Conservation (phyloP, 2,113 vertebrate genomes). For the Rhea americana region DNA sequence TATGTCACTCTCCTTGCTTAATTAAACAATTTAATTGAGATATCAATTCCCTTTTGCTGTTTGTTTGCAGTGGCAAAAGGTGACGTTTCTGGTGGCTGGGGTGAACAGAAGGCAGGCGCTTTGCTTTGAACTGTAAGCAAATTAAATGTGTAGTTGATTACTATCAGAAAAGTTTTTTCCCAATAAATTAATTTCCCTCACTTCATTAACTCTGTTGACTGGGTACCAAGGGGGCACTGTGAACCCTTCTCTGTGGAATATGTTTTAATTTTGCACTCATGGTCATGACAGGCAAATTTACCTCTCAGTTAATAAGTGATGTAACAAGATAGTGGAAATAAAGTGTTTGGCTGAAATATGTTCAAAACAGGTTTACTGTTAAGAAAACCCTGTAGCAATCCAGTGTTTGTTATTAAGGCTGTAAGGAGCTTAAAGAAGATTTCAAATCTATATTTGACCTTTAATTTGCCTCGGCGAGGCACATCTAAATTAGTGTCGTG, state of each 20-base stretch:
- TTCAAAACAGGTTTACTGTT: background rate
- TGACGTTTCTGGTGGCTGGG: background rate
- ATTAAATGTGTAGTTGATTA: background rate
- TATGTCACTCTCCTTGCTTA: background rate
- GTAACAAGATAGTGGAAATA: constrained; percentile 18
- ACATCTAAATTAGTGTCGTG: background rate
- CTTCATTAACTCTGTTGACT: background rate
- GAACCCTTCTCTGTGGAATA: background rate
- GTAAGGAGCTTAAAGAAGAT: constrained; percentile 32
- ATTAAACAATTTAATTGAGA: background rate
- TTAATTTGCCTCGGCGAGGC: constrained; percentile 32
- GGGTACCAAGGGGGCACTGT: background rate
- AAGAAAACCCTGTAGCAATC: constrained; percentile 21
- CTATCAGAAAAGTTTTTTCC: background rate
- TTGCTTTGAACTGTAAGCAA: background rate
- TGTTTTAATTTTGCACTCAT: background rate
- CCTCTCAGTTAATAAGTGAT: background rate
- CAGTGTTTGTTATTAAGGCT: background rate
- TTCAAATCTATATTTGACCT: constrained; percentile 51
- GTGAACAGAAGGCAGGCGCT: accelerated
- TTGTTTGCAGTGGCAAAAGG: background rate
- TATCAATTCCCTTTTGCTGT: background rate
- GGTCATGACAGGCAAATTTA: background rate
- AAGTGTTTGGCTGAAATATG: background rate
- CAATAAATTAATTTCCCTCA: constrained; percentile 33